phyloP scores from a whole-genome alignment of 30 jellyfish, hydroid and myxozoan genomes.

The Hydractinia symbiolongicarpus region DNA sequence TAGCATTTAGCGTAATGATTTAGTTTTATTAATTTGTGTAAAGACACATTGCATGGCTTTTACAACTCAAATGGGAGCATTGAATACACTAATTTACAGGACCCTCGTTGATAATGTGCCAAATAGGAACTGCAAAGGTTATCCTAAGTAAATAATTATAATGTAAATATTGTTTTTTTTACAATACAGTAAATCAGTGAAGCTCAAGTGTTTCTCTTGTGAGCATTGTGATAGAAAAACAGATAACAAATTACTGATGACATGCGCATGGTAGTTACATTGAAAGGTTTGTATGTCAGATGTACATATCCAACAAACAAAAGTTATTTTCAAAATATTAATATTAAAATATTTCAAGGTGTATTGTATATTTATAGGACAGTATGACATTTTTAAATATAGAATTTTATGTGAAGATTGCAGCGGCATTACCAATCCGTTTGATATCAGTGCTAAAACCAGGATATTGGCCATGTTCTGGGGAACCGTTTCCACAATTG shows the following conservation, averaged over 20 bases:
- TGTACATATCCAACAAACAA: neutral
- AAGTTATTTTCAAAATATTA: neutral
- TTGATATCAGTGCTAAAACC: neutral
- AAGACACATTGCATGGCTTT: too few species aligned
- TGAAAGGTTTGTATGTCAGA: neutral
- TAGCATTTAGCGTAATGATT: neutral
- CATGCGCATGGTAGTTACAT: conserved; percentile 7
- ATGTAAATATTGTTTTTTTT: neutral
- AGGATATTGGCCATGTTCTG: conserved; percentile 4
- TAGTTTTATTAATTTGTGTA: too few species aligned
- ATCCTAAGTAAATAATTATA: neutral
- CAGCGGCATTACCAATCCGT: conserved; percentile 15
- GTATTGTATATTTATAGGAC: neutral
- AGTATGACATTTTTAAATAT: neutral
- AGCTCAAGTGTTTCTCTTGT: conserved; percentile 6
- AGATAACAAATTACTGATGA: neutral
- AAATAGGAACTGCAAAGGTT: too few species aligned
- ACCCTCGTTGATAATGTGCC: too few species aligned
- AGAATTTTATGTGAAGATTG: neutral
- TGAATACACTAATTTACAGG: too few species aligned
- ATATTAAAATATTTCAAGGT: too few species aligned
- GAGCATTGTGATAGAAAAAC: conserved; percentile 1
- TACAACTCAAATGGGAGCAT: too few species aligned
- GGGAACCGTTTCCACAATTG: too few species aligned
- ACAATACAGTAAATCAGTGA: neutral